Evolutionary conservation across 2,113 vertebrate species (phyloP).

Genomic region (Geothlypis trichas): DNA sequence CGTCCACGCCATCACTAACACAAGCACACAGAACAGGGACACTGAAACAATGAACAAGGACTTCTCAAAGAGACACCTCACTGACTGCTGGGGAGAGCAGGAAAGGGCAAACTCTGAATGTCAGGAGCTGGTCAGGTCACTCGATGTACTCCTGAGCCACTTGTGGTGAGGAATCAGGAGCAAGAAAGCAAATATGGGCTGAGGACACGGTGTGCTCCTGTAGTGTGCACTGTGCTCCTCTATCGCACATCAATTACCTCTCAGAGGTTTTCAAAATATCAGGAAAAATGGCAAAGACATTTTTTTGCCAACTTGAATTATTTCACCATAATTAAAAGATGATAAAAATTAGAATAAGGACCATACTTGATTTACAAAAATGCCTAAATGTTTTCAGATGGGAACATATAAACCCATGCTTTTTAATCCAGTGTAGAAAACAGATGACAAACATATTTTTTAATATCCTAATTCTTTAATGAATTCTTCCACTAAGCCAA

Average conservation of each 20-base stretch:
- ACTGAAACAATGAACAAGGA: neutral
- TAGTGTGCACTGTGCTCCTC: neutral
- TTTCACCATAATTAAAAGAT: neutral
- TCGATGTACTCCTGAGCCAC: neutral
- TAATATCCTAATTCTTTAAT: neutral
- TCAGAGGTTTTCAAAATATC: neutral
- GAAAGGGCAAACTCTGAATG: neutral
- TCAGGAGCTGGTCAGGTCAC: neutral
- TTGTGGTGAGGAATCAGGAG: neutral
- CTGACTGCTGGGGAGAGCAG: neutral
- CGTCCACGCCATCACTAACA: fast-evolving
- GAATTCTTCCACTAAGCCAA: neutral
- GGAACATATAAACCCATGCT: neutral
- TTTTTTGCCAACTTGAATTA: neutral
- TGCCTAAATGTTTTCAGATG: neutral
- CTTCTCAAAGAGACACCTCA: neutral
- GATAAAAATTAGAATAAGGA: neutral
- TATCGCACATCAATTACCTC: neutral
- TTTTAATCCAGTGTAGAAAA: neutral
- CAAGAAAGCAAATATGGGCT: neutral
- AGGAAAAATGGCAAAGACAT: neutral
- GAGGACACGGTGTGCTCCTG: neutral
- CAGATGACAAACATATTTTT: neutral
- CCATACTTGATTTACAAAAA: neutral
- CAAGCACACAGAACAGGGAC: fast-evolving